These are phyloP conservation scores for Paramisgurnus dabryanus DNA, from an alignment of 2,113 vertebrate genomes.

Conservation along the genomic window DNA sequence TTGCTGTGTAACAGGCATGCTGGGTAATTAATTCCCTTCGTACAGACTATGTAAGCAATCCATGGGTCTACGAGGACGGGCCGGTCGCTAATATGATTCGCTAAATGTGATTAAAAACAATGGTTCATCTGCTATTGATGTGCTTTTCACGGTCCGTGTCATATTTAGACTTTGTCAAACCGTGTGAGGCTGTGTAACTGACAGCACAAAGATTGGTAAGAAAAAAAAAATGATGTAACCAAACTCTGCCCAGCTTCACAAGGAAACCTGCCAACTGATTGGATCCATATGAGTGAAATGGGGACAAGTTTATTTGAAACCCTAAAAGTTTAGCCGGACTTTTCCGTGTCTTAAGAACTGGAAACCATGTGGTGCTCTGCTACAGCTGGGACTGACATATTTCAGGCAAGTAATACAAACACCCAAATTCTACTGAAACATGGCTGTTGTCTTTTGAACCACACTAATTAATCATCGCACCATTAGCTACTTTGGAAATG, in stretches of 20 bases:
- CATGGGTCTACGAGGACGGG: neutral
- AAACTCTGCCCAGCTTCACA: conserved; percentile 39
- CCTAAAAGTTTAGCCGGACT: conserved; percentile 25
- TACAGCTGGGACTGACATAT: conserved; percentile 36
- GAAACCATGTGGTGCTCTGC: conserved; percentile 47
- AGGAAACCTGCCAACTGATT: conserved; percentile 54
- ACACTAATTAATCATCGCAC: conserved; percentile 19
- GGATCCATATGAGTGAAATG: conserved; percentile 51
- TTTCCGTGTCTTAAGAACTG: conserved; percentile 30
- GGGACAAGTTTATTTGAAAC: conserved; percentile 45
- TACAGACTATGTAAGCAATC: conserved; percentile 11
- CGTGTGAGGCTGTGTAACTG: conserved; percentile 3
- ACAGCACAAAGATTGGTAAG: conserved; percentile 10
- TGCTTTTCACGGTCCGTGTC: conserved; percentile 24
- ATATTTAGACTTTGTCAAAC: conserved; percentile 26
- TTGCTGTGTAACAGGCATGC: conserved; percentile 23
- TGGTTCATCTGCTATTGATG: neutral
- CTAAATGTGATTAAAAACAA: neutral
- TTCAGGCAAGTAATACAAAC: conserved; percentile 34
- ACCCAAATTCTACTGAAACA: conserved; percentile 21
- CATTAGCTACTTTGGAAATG: neutral
- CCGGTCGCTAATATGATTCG: neutral
- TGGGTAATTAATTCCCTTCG: neutral
- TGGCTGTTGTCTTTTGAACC: conserved; percentile 16
- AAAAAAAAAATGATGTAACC: conserved; percentile 34